Evolutionary conservation across 2,797 vertebrate species (phyloP).

Genomic region (Dendrocincla tyrannina): DNA sequence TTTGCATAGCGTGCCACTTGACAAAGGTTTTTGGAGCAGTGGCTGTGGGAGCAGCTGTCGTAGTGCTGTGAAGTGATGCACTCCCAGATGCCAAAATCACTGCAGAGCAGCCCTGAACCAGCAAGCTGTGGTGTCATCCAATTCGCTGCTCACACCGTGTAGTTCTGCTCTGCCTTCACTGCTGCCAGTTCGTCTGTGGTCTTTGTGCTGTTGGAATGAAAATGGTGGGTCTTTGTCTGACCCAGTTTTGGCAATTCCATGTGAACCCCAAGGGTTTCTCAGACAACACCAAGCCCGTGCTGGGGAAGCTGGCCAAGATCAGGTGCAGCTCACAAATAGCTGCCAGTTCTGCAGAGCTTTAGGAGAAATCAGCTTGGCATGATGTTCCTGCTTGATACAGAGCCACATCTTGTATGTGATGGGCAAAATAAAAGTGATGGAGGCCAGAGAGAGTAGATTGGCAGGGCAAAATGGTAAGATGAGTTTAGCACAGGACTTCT

Average conservation of each 20-base stretch:
- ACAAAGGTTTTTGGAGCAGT: background rate
- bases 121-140: background rate
- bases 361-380: background rate
- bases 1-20: background rate
- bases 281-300: fast-evolving
- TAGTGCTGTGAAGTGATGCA: background rate
- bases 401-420: background rate
- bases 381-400: background rate
- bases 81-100: background rate
- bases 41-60: background rate
- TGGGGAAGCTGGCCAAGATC: background rate
- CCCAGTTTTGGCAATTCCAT: background rate
- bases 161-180: background rate
- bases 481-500: background rate
- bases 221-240: background rate
- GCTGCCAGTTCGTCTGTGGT: background rate
- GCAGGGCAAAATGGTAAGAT: background rate
- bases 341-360: background rate
- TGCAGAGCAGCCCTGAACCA: background rate
- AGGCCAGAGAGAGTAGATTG: background rate
- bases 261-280: background rate
- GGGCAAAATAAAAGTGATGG: background rate
- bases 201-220: background rate
- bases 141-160: fast-evolving
- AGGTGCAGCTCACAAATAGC: background rate